phyloP scores from a whole-genome alignment of 2,113 vertebrate genomes.

The Stomatorhinus ivindoensis region DNA sequence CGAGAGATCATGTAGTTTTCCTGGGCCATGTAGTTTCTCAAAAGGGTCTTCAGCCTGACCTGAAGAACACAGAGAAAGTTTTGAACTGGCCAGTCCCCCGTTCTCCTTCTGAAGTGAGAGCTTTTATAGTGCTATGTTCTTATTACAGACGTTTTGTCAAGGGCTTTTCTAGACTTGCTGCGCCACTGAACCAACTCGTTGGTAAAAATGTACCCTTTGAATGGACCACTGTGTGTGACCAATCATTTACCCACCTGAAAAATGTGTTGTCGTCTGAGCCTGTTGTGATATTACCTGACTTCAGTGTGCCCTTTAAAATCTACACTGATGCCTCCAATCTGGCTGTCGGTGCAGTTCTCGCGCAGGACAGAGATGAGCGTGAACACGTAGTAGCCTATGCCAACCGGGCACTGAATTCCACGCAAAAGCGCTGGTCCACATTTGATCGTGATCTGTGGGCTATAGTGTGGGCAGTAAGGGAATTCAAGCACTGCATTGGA shows the following conservation, averaged over 20 bases:
- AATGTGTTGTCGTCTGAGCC: background rate
- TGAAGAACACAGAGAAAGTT: background rate
- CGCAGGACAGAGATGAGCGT: background rate
- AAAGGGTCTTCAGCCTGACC: background rate
- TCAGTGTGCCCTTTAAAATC: slow-evolving; percentile 8
- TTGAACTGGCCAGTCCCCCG: background rate
- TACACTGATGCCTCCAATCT: slow-evolving; percentile 21
- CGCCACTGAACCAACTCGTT: background rate
- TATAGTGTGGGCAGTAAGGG: slow-evolving; percentile 17
- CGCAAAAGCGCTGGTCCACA: slow-evolving; percentile 11
- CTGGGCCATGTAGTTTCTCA: background rate
- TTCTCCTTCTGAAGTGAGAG: background rate
- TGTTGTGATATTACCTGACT: slow-evolving; percentile 12
- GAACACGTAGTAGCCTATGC: background rate
- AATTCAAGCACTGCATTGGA: background rate
- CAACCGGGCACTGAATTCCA: background rate
- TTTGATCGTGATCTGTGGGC: slow-evolving; percentile 26
- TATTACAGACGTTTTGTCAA: background rate
- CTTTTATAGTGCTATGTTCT: background rate
- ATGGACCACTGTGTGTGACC: background rate
- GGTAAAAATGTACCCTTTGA: background rate
- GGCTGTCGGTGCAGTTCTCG: slow-evolving; percentile 17
- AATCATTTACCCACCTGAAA: background rate
- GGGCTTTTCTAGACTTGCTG: background rate
- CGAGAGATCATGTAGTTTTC: slow-evolving; percentile 15